These are phyloP conservation scores for Phyllotis vaccarum DNA, from an alignment of 2,797 vertebrate species.

Conservation along the genomic window DNA sequence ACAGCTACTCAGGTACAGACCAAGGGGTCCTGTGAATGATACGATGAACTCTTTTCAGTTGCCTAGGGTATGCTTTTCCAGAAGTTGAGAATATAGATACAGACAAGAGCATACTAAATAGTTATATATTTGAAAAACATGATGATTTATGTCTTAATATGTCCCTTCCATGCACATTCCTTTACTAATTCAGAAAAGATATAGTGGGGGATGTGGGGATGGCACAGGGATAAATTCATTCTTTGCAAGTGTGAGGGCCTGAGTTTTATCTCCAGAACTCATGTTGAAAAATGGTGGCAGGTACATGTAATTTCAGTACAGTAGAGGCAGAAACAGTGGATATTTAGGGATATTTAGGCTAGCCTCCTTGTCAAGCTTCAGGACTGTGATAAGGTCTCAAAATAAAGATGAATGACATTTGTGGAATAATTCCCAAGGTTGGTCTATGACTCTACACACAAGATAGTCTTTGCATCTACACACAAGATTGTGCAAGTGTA, in stretches of 20 bases:
- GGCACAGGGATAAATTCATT: background rate
- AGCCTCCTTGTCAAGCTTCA: background rate
- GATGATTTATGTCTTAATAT: slow-evolving; percentile 23
- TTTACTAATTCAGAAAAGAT: background rate
- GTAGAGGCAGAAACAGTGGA: background rate
- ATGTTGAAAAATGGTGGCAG: background rate
- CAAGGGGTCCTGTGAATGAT: background rate
- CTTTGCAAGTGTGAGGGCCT: background rate
- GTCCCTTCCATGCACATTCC: background rate
- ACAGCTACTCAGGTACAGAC: slow-evolving; percentile 19
- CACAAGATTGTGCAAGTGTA: background rate
- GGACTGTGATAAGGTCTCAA: background rate
- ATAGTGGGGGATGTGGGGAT: no score
- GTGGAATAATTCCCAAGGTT: background rate
- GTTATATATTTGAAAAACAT: slow-evolving; percentile 3
- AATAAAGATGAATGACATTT: background rate
- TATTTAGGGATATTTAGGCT: background rate
- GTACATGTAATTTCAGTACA: background rate
- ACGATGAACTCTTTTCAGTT: background rate
- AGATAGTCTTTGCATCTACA: no score
- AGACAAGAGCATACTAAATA: background rate
- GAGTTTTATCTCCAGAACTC: no score
- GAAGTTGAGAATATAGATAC: background rate
- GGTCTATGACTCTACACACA: background rate
- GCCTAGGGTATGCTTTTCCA: background rate